Conservation (phyloP, 1,140 invertebrate genomes). For the Thaumatotibia leucotreta region DNA sequence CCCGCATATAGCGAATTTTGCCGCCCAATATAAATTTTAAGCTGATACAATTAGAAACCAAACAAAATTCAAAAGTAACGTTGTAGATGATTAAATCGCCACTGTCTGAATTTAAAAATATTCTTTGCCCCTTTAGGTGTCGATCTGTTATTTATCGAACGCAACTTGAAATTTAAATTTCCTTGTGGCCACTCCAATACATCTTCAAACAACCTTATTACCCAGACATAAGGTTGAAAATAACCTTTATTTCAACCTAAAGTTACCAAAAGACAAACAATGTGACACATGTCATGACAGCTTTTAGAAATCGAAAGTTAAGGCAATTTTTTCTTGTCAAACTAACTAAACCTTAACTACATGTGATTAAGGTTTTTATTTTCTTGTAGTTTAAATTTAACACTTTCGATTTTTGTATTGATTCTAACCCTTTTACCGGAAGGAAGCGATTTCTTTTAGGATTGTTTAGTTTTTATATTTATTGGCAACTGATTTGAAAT, state of each 20-base stretch:
- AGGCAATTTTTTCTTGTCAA: neutral
- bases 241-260: neutral
- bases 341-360: neutral
- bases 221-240: constrained; percentile 16
- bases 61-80: no score
- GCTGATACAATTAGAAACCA: no score
- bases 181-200: constrained; percentile 14
- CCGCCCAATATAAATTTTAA: no score
- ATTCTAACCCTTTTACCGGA: neutral
- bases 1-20: no score
- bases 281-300: constrained; percentile 23
- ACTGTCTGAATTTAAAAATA: no score
- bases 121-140: constrained; percentile 45
- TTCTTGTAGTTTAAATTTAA: neutral
- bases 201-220: constrained; percentile 23
- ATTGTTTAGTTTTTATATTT: neutral
- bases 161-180: constrained; percentile 51
- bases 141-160: constrained; percentile 49
- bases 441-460: neutral
- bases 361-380: neutral
- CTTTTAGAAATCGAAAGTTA: constrained; percentile 24
- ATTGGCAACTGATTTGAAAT: neutral
- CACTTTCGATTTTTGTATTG: neutral
- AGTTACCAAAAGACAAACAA: neutral
- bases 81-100: no score